phyloP scores from a whole-genome alignment of 2,888 invertebrate genomes.

The Gastrophysa polygoni region DNA sequence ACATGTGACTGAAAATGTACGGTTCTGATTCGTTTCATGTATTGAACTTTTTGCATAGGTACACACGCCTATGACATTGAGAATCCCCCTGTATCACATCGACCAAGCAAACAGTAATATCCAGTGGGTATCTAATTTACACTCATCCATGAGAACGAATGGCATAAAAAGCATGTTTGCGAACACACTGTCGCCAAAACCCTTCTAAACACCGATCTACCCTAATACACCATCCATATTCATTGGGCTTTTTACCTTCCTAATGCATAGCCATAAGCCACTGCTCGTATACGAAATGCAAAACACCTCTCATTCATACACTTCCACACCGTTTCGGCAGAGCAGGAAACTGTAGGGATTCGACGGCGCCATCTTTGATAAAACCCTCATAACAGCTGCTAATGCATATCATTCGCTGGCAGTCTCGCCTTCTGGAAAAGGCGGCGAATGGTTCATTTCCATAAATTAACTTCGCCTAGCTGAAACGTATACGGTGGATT shows the following conservation, averaged over 20 bases:
- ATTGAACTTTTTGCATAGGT: no score
- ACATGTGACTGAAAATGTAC: no score
- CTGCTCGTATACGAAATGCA: conserved; percentile 10
- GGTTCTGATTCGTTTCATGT: no score
- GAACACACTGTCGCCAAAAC: conserved; percentile 4
- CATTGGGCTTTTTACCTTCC: conserved; percentile 14
- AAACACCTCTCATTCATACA: neutral
- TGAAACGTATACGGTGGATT: no score
- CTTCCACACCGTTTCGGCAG: neutral
- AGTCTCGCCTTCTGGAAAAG: no score
- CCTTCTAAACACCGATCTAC: conserved; percentile 12
- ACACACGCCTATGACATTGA: no score
- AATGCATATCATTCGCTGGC: no score
- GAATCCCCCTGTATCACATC: no score
- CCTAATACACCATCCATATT: conserved; percentile 12
- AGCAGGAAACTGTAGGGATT: neutral
- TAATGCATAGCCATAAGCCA: conserved; percentile 25
- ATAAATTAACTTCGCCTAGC: no score
- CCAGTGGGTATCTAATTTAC: neutral
- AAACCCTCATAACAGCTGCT: neutral
- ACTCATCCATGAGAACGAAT: neutral
- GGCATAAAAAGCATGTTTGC: neutral
- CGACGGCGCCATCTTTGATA: conserved; percentile 10
- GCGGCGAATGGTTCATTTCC: no score
- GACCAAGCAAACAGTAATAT: neutral